Evolutionary conservation across 2,113 vertebrate species (phyloP).

Genomic region (Peromyscus polionotus): DNA sequence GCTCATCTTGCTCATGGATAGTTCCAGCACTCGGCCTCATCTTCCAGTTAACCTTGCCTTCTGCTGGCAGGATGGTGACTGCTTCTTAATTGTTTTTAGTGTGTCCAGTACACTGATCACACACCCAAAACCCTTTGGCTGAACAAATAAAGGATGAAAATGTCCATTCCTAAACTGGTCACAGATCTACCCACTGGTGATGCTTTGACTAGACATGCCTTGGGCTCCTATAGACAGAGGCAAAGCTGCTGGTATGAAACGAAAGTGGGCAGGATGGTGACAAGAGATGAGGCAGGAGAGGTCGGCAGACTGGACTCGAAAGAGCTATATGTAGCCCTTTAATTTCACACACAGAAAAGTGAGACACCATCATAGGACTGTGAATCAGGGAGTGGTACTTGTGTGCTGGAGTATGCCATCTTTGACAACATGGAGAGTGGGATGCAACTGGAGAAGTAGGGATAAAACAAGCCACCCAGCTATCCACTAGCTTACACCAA

Average conservation of each 20-base stretch:
- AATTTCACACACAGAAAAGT: conserved; percentile 34
- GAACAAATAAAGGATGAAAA: not conserved
- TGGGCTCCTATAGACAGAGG: conserved; percentile 5
- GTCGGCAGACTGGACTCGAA: not conserved
- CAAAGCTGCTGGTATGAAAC: conserved; percentile 7
- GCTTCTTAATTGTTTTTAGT: not conserved
- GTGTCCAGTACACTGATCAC: not conserved
- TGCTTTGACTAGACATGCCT: not conserved
- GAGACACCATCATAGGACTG: not conserved
- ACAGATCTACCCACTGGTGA: not conserved
- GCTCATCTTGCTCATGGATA: not conserved
- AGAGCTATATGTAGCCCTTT: not conserved
- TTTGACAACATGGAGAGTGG: not conserved
- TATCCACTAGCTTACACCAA: not conserved
- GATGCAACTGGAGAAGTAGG: not conserved
- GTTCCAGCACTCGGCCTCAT: not conserved
- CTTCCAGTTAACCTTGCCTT: not conserved
- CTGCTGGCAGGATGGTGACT: not conserved
- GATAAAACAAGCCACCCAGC: not conserved
- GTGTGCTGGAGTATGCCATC: not conserved
- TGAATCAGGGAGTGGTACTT: not conserved
- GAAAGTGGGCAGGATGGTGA: not conserved
- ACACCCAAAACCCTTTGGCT: not conserved
- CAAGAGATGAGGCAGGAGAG: not conserved
- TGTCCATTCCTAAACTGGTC: not conserved